Evolutionary conservation across 1,140 invertebrate species (phyloP).

Genomic region (Penaeus japonicus): DNA sequence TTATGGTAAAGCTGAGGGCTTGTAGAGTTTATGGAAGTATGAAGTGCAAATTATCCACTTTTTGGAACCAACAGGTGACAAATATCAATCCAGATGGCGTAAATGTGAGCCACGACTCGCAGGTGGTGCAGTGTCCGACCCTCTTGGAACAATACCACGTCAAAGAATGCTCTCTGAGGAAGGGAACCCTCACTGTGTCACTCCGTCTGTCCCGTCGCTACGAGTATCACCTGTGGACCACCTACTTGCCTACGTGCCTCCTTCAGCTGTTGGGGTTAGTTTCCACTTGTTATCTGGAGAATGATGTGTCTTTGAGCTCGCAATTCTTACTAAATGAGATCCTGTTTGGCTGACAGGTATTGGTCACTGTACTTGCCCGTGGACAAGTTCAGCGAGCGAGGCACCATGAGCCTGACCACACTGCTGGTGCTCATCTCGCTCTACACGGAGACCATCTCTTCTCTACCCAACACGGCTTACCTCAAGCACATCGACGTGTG

Average conservation of each 20-base stretch:
- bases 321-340: too few species aligned
- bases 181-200: not conserved
- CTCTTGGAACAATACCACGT: conserved; percentile 16
- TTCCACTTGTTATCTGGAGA: too few species aligned
- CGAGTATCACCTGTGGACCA: conserved; percentile 25
- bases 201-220: conserved; percentile 14
- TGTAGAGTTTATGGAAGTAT: too few species aligned
- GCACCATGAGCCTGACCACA: conserved; percentile 1
- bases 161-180: not conserved
- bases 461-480: conserved; percentile 20
- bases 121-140: not conserved
- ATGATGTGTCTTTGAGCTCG: too few species aligned
- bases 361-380: conserved; percentile 10
- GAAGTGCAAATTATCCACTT: too few species aligned
- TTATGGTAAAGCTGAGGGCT: not conserved
- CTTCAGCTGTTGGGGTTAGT: conserved; percentile 2
- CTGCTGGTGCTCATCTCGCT: conserved; percentile 22
- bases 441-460: conserved; percentile 17
- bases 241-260: conserved; percentile 21
- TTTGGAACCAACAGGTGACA: conserved; percentile 6
- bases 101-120: not conserved
- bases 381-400: conserved; percentile 14
- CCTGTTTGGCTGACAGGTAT: not conserved
- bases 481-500: conserved; percentile 36
- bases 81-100: not conserved